A percentile compares a stretch with the other conserved stretches of the same genome.
Evolutionary conservation across 2,797 vertebrate genomes (phyloP).

Genomic region (Karalla daura): DNA sequence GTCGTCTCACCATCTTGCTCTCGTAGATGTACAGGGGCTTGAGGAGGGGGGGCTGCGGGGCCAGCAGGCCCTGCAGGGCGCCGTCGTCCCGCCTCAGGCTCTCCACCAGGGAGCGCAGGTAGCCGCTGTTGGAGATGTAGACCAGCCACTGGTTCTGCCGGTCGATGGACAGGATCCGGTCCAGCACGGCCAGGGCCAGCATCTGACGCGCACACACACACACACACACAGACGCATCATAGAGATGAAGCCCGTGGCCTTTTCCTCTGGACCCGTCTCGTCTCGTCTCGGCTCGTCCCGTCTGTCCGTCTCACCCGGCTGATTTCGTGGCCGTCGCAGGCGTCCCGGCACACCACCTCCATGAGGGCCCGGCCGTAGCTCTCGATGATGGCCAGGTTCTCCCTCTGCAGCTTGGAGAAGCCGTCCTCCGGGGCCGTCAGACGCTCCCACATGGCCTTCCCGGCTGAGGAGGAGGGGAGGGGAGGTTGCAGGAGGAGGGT

Average conservation of each 20-base stretch:
- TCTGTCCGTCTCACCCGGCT: conserved; percentile 92
- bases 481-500: not conserved
- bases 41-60: conserved; percentile 93
- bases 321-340: conserved; percentile 97
- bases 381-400: conserved; percentile 96
- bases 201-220: conserved; percentile 89
- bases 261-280: no score
- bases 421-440: conserved; percentile 96
- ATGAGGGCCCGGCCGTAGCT: conserved; percentile 96
- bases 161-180: conserved; percentile 94
- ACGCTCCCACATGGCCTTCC: conserved; percentile 95
- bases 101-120: conserved; percentile 95
- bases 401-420: conserved; percentile 95
- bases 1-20: conserved; percentile 93
- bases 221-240: no score
- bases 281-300: no score
- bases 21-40: conserved; percentile 97
- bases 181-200: conserved; percentile 94
- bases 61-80: conserved; percentile 91
- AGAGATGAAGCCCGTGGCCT: no score
- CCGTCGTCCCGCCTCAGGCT: conserved; percentile 92
- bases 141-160: conserved; percentile 95
- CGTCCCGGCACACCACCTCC: conserved; percentile 97
- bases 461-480: conserved; percentile 71
- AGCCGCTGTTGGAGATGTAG: conserved; percentile 95